Evolutionary conservation across 1,140 invertebrate species (phyloP).

Genomic region (Atopsyche davidsoni): DNA sequence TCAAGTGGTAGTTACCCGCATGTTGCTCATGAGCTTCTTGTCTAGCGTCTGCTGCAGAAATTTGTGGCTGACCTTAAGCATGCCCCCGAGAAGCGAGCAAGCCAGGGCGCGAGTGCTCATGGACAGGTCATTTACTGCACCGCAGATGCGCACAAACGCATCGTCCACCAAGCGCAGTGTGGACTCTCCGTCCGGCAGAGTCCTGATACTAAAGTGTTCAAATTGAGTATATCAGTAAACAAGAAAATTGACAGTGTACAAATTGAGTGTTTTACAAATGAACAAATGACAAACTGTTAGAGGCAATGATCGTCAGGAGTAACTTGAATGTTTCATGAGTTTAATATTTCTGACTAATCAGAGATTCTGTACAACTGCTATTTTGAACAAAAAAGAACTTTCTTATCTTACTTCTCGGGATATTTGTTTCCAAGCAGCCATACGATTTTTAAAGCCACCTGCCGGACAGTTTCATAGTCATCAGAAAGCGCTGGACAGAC

Average conservation of each 20-base stretch:
- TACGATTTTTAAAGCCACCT: slow-evolving; percentile 78
- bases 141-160: slow-evolving; percentile 93
- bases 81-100: slow-evolving; percentile 75
- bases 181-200: slow-evolving; percentile 61
- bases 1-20: slow-evolving; percentile 57
- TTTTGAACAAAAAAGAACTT: slow-evolving; percentile 3
- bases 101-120: slow-evolving; percentile 75
- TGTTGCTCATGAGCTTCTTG: slow-evolving; percentile 97
- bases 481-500: slow-evolving; percentile 80
- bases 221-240: too few species aligned
- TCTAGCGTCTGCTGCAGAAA: slow-evolving; percentile 95
- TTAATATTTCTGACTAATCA: too few species aligned
- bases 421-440: slow-evolving; percentile 80
- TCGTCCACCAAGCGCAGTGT: slow-evolving; percentile 88
- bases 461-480: slow-evolving; percentile 90
- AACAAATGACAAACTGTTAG: too few species aligned
- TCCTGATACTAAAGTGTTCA: slow-evolving; percentile 52
- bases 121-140: slow-evolving; percentile 88
- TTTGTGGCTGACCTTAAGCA: slow-evolving; percentile 78
- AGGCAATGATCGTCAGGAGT: neutral
- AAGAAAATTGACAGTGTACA: too few species aligned
- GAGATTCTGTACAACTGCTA: slow-evolving; percentile 1
- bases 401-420: slow-evolving; percentile 78
- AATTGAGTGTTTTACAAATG: too few species aligned
- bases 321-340: too few species aligned